Base-by-base conservation (phyloP, 2,888 invertebrate species). In the Laothoe populi region DNA sequence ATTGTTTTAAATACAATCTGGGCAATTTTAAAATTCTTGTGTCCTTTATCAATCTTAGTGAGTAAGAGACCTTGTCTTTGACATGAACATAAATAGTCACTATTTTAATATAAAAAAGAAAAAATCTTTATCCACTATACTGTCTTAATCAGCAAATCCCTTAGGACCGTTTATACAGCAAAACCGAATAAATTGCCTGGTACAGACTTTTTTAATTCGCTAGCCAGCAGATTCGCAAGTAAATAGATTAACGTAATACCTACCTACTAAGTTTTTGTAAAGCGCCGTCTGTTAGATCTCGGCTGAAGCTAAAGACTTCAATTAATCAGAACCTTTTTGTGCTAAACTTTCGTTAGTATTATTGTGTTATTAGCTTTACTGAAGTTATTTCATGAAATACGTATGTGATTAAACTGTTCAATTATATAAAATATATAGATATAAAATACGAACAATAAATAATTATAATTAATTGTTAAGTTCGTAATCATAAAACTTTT, bases 241-340 rank as follows among this genome's bases (percentile, higher is more conserved):
- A 49, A 49, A 49, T 49, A 49, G 26, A 49, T 49, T 49, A 49
- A 26, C 26, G 13, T 16, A 26, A 24, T 16, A 49, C n/a, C 40
- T n/a, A n/a, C 40, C n/a, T n/a, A n/a, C 26, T 26, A 26, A 19
- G 53, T 53, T 53, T 53, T 53, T 53, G 53, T 19, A 16, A 31
- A 35, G 19, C 35, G 31, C 31, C 31, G 19, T 53, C 35, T 31
- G 19, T 53, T 31, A 35, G 31, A 31, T 11, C 35, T 53, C 53
- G 19, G 35, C 53, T 19, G 31, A 31, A 53, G 53, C 31, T 53
- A 53, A 53, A 53, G 19, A 53, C 35, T 53, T 53, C 53, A 53
- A 53, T 53, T 53, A 35, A 11, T 31, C 31, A 19, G 31, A 19
- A 53, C 53, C 35, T 11, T 53, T 53, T 53, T 35, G 46, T 46